Evolutionary conservation across 1,140 invertebrate species (phyloP).

Genomic region (Hormaphis cornu): DNA sequence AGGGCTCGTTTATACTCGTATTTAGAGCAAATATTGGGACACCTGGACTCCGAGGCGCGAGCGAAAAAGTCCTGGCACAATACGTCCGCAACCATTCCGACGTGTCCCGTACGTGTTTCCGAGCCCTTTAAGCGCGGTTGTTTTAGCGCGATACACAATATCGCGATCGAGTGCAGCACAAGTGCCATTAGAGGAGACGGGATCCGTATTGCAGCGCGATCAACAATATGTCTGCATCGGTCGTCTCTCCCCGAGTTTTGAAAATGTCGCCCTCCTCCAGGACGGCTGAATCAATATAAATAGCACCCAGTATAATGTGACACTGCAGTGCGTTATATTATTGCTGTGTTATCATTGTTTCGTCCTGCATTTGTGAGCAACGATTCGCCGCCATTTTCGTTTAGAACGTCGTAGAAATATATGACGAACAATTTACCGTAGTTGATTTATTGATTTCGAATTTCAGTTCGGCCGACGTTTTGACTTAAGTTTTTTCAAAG

Average conservation of each 20-base stretch:
- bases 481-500: too few species aligned
- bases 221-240: constrained; percentile 5
- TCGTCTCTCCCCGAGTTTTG: not conserved
- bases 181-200: constrained; percentile 30
- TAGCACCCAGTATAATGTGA: too few species aligned
- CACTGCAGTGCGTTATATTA: too few species aligned
- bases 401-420: too few species aligned
- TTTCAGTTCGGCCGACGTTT: too few species aligned
- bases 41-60: not conserved
- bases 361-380: too few species aligned
- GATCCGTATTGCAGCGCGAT: not conserved
- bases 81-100: too few species aligned
- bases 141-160: constrained; percentile 27
- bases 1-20: not conserved
- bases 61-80: constrained; percentile 16
- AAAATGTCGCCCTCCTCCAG: not conserved
- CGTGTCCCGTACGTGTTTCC: not conserved
- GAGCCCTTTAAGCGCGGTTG: not conserved
- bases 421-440: too few species aligned
- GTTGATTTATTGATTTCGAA: too few species aligned
- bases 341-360: too few species aligned
- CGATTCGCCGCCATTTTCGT: too few species aligned
- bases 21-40: constrained; percentile 21
- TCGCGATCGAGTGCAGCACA: constrained; percentile 3
- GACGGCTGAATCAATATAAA: constrained; percentile 26